Percentiles rank a stretch among this genome's conserved stretches.
Conservation (phyloP, 2,888 invertebrate species). For the Lottia gigantea region DNA sequence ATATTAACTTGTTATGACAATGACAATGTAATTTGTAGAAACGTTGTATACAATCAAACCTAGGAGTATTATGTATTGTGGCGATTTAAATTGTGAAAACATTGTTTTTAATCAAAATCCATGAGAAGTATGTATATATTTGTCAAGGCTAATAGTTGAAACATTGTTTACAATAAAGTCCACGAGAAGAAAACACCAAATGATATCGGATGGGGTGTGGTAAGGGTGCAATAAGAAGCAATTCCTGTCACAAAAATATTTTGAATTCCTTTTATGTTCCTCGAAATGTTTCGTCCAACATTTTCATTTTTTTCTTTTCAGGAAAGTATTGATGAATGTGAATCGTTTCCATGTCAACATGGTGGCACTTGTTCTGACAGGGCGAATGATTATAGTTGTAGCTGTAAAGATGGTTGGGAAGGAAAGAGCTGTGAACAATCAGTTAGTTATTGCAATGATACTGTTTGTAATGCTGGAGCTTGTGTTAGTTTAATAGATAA, state of each 20-base stretch:
- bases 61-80: too few species aligned
- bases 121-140: too few species aligned
- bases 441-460: conserved; percentile 1
- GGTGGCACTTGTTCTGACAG: conserved; percentile 10
- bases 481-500: background rate
- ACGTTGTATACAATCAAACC: too few species aligned
- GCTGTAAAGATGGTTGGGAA: conserved; percentile 17
- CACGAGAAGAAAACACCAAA: background rate
- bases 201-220: background rate
- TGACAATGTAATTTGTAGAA: too few species aligned
- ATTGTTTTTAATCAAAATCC: too few species aligned
- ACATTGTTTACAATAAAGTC: too few species aligned
- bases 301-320: background rate
- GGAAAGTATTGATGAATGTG: conserved; percentile 12
- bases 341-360: conserved; percentile 16
- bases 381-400: conserved; percentile 14
- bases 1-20: too few species aligned
- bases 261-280: background rate
- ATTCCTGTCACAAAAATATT: too few species aligned
- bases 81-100: too few species aligned
- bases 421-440: conserved; percentile 18
- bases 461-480: background rate
- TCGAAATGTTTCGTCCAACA: background rate
- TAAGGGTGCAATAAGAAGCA: too few species aligned
- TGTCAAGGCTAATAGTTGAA: too few species aligned